These are phyloP conservation scores for Staurois parvus DNA, from an alignment of 2,797 vertebrate genomes.

Conservation along the genomic window DNA sequence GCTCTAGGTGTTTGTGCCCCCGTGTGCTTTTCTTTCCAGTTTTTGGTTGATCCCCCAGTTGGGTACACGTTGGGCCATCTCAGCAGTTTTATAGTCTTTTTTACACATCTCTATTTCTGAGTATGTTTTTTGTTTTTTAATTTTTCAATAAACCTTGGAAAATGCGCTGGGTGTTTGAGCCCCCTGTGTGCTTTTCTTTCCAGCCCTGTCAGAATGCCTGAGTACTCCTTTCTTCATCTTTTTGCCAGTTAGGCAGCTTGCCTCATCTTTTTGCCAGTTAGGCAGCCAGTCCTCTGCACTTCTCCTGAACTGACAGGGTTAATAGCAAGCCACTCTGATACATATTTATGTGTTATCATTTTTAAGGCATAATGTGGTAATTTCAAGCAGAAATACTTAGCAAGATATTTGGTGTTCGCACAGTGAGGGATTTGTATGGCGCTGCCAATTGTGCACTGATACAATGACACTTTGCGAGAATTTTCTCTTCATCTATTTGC, in stretches of 20 bases:
- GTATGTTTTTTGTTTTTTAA: too few relatives aligned
- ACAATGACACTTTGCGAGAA: constrained; percentile 45
- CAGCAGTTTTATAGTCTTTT: too few relatives aligned
- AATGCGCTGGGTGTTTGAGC: too few relatives aligned
- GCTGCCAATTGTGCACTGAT: constrained; percentile 45
- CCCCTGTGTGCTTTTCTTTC: too few relatives aligned
- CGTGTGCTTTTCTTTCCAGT: too few relatives aligned
- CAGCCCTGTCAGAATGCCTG: too few relatives aligned
- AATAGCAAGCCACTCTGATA: constrained; percentile 19
- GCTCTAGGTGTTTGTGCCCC: too few relatives aligned
- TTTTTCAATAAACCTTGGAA: too few relatives aligned
- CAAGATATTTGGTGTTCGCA: constrained; percentile 34
- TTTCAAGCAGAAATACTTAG: constrained; percentile 30
- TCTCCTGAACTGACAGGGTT: constrained; percentile 6
- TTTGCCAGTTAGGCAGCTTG: too few relatives aligned
- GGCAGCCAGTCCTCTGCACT: neutral
- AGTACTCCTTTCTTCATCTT: neutral
- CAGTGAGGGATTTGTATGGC: constrained; percentile 25
- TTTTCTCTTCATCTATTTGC: constrained; percentile 40
- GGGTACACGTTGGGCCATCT: too few relatives aligned
- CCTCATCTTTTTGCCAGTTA: neutral
- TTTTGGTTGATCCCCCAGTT: too few relatives aligned
- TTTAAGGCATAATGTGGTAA: constrained; percentile 21
- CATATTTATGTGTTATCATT: constrained; percentile 29
- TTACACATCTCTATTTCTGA: too few relatives aligned